A percentile compares a stretch with the other conserved stretches of the same genome.
phyloP scores from a whole-genome alignment of 2,888 invertebrate species.

The Hyalella azteca region DNA sequence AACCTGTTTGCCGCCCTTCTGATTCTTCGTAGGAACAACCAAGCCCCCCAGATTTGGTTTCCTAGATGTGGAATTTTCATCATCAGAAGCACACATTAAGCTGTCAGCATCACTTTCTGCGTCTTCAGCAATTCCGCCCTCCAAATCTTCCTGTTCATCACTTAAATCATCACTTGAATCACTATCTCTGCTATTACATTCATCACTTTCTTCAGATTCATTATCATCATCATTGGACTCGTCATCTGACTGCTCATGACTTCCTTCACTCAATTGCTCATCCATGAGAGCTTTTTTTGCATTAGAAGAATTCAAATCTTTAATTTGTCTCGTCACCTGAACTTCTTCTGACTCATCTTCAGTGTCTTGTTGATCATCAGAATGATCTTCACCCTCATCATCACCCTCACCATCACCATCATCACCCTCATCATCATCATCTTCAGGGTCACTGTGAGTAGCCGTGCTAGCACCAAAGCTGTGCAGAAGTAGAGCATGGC shows the following conservation, averaged over 20 bases:
- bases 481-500: neutral
- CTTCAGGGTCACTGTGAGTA: constrained; percentile 37
- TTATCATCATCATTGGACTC: too few relatives aligned
- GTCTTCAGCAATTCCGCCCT: neutral
- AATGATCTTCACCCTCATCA: constrained; percentile 24
- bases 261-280: neutral
- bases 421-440: constrained; percentile 38
- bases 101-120: constrained; percentile 5
- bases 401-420: neutral
- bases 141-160: neutral
- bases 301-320: too few relatives aligned
- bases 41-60: neutral
- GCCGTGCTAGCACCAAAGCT: neutral
- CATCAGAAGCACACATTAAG: neutral
- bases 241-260: too few relatives aligned
- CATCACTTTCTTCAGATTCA: too few relatives aligned
- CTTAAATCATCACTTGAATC: neutral
- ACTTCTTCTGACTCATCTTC: neutral
- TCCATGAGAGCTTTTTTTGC: neutral
- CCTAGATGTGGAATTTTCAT: neutral
- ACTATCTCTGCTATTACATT: neutral
- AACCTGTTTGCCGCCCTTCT: too few relatives aligned
- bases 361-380: constrained; percentile 10
- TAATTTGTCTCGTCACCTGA: neutral
- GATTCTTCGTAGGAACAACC: neutral